These are phyloP conservation scores for Phaethornis superciliosus DNA, from an alignment of 2,113 vertebrate genomes.

Conservation along the genomic window DNA sequence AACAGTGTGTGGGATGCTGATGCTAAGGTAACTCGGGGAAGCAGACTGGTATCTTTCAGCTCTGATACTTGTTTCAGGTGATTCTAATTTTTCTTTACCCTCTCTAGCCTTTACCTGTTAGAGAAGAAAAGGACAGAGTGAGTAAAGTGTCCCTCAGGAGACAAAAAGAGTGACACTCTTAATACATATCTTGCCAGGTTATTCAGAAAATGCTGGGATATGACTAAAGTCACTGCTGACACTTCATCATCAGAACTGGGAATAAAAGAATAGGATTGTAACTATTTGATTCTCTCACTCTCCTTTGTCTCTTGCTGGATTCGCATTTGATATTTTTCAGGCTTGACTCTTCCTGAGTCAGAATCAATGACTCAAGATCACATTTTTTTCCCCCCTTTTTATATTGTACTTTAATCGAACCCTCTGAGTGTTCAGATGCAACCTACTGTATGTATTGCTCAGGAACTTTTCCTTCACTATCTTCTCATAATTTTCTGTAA, in stretches of 20 bases:
- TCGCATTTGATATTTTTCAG: background rate
- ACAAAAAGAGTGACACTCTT: background rate
- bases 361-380: background rate
- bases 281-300: background rate
- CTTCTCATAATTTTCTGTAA: background rate
- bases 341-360: background rate
- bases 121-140: background rate
- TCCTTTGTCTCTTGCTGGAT: background rate
- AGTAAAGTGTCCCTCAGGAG: background rate
- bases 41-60: constrained; percentile 34
- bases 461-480: background rate
- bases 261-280: background rate
- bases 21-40: constrained; percentile 60
- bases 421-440: background rate
- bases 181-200: background rate
- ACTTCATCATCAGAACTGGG: background rate
- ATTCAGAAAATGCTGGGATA: background rate
- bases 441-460: background rate
- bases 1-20: constrained; percentile 50
- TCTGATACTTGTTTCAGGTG: constrained; percentile 42
- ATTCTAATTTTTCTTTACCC: constrained; percentile 40
- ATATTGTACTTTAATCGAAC: background rate
- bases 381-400: background rate
- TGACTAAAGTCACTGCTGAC: background rate
- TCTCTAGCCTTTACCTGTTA: constrained; percentile 67